Base-by-base conservation (phyloP, 1,140 invertebrate genomes). In the Vanessa tameamea region DNA sequence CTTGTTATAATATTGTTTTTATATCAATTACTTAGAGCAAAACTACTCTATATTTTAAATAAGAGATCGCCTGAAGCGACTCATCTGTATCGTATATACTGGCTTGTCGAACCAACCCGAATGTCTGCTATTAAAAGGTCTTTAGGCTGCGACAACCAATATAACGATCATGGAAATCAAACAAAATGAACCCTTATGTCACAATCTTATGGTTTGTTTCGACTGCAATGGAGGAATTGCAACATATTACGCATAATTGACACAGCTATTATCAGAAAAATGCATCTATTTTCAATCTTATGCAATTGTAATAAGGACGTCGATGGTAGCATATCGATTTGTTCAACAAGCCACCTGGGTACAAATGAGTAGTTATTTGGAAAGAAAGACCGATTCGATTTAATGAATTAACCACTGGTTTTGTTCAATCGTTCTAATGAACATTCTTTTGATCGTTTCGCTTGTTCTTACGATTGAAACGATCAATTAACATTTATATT, bases 321-420 rank as follows among this genome's bases (percentile, higher is more conserved):
- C 20, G 26, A 20, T 64, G 26, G 20, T 13, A 47, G 75, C 51
- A 79, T 53, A 69, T 50, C 5, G 20, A 70, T 72, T 68, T 69
- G 48, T 74, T 76, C 48, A 70, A 31, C 48, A 20, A 37, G 47
- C 50, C 76, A 80, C 71, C 63, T 75, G 64, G 61, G 67, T 73
- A 74, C 75, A 65, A 78, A 75, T 78, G 75, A 78, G 64, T 77
- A 77, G 73, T 82, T 78, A 75, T 81, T 80, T 81, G 72, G 70
- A 79, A 79, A 77, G 57, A 77, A 73, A 77, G 76, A 64, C 53
- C 78, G 82, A 79, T 84, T 82, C 59, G 68, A 75, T 81, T 84
- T 84, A 84, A 86, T 86, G 81, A 80, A 84, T 83, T 86, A 84
- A 84, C 82, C 81, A 83, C 82, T 69, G 79, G 81, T 82, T 84